Evolutionary conservation across 2,888 invertebrate species (phyloP), one percentile per base, ranked within the genome.

Genomic region (Platycheirus rosarum): DNA sequence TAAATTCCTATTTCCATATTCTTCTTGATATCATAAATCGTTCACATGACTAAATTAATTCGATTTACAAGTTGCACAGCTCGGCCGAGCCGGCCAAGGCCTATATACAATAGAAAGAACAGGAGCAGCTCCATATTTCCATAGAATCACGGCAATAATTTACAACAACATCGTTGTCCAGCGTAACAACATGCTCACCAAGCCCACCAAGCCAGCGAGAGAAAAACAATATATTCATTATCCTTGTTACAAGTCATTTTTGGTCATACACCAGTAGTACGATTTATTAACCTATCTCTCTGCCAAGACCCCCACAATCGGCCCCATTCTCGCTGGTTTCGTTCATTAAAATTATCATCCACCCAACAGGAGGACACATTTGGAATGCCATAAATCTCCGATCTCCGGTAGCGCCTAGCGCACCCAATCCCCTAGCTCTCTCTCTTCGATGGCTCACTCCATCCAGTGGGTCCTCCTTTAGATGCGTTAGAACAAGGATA

Each of bases 171-270:
- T 71, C 70, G 80, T 76, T 82, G 48, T 48, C 77, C 20, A 71
- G 51, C 71, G 66, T 77, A 82, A 77, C 77, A 82, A 82, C 77
- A 82, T 76, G 70, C 66, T 75, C 18, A 7, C 29, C 13, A 35
- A 57, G 23, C 78, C 66, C 49, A 66, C 77, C 51, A 62, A 32
- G 65, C 77, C n/a, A 68, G 71, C 77, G 82, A 73, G 82, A 82
- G 82, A 82, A 82, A 77, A 82, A 82, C 82, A 82, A 82, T 82
- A 82, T 82, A 82, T 82, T 82, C 82, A 82, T 82, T 82, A 82
- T 77, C 82, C 82, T 73, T 82, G 82, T 82, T 77, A 82, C 82
- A 82, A 82, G 82, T 82, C 82, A 82, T 82, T 82, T 82, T 82
- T 82, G 82, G 82, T 82, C 82, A 82, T 77, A 82, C 68, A 77